Conservation (phyloP, 1,140 invertebrate genomes). For the Planococcus citri region DNA sequence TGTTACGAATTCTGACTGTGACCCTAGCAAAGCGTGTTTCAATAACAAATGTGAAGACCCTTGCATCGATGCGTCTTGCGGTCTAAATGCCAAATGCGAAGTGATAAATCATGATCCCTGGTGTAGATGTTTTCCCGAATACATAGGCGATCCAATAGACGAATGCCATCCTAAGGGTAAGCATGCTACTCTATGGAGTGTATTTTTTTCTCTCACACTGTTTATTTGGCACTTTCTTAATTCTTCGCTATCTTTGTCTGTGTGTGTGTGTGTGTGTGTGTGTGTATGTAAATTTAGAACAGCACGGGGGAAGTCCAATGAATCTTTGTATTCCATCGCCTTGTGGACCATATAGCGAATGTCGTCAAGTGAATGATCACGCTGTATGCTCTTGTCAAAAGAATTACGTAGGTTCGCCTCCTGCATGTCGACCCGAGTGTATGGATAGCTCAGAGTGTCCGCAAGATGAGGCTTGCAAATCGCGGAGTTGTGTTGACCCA, state of each 20-base stretch:
- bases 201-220: not conserved
- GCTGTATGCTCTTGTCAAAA: constrained; percentile 66
- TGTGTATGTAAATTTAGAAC: not conserved
- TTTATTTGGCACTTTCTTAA: too few relatives aligned
- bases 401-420: constrained; percentile 61
- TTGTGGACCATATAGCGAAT: constrained; percentile 66
- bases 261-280: too few relatives aligned
- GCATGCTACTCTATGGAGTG: constrained; percentile 21
- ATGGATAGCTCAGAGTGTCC: constrained; percentile 72
- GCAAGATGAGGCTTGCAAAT: constrained; percentile 61
- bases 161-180: constrained; percentile 40
- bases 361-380: constrained; percentile 53
- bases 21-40: constrained; percentile 32
- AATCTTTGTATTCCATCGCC: constrained; percentile 56
- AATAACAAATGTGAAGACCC: constrained; percentile 35
- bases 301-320: constrained; percentile 31
- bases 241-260: too few relatives aligned
- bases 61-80: constrained; percentile 36
- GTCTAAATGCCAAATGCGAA: constrained; percentile 58
- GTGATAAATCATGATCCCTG: constrained; percentile 74
- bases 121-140: constrained; percentile 60
- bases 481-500: constrained; percentile 73
- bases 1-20: constrained; percentile 36
- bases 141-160: constrained; percentile 68
- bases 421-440: constrained; percentile 68